Evolutionary conservation across 2,113 vertebrate species (phyloP).

Genomic region (Smithornis capensis): DNA sequence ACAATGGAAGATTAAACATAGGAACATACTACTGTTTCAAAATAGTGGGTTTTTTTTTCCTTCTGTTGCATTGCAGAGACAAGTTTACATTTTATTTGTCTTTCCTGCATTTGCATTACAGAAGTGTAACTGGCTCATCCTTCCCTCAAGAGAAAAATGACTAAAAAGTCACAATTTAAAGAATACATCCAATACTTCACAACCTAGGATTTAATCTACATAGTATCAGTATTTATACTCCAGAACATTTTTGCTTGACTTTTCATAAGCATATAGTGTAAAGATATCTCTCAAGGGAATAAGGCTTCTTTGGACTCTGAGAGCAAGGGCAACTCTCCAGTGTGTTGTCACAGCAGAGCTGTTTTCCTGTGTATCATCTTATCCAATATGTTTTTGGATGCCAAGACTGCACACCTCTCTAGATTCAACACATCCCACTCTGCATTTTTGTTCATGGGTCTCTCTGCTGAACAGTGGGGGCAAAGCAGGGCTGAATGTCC

Average conservation of each 20-base stretch:
- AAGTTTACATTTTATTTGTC: not conserved
- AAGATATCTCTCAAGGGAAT: not conserved
- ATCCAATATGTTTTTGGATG: rapidly evolving
- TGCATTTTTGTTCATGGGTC: not conserved
- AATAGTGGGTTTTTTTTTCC: not conserved
- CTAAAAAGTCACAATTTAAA: not conserved
- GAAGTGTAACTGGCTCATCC: not conserved
- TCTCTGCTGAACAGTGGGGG: not conserved
- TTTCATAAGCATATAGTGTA: not conserved
- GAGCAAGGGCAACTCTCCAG: not conserved
- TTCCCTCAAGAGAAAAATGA: not conserved
- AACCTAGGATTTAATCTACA: not conserved
- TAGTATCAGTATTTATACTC: not conserved
- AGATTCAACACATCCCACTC: rapidly evolving
- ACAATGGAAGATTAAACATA: not conserved
- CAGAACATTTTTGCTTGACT: not conserved
- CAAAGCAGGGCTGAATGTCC: rapidly evolving
- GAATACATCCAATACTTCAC: not conserved
- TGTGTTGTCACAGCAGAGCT: not conserved
- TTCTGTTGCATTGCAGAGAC: not conserved
- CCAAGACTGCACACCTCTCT: not conserved
- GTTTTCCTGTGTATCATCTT: not conserved
- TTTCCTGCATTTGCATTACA: not conserved
- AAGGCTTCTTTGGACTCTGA: not conserved
- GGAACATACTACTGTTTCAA: not conserved